Evolutionary conservation across 2,113 vertebrate genomes (phyloP).

Genomic region (Gorsachius goisagi): DNA sequence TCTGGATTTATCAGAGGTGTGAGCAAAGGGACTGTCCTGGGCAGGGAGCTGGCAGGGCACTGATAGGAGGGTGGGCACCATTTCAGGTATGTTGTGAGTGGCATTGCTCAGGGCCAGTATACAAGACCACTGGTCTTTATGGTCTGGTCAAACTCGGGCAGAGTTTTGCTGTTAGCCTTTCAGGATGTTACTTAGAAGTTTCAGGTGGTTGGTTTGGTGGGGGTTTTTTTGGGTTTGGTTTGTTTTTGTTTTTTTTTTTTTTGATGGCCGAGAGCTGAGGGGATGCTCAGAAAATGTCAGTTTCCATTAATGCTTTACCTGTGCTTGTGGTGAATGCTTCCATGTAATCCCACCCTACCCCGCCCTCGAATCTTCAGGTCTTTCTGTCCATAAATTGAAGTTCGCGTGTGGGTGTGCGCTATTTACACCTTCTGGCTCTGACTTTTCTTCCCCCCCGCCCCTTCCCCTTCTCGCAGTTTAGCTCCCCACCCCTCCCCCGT

Average conservation of each 20-base stretch:
- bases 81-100: not conserved
- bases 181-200: too few species aligned
- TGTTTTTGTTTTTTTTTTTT: not conserved
- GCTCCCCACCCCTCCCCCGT: not conserved
- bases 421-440: not conserved
- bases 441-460: not conserved
- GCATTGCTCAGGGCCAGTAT: not conserved
- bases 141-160: not conserved
- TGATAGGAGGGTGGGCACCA: not conserved
- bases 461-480: not conserved
- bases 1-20: not conserved
- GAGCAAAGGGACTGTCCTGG: not conserved
- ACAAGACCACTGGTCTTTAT: not conserved
- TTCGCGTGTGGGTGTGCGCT: not conserved
- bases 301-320: not conserved
- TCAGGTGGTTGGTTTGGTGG: too few species aligned
- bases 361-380: not conserved
- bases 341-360: not conserved
- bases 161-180: not conserved
- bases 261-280: not conserved
- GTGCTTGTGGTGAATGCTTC: not conserved
- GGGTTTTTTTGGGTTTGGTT: too few species aligned
- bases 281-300: not conserved
- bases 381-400: not conserved
- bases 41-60: not conserved